These are phyloP conservation scores for Hylia prasina DNA, from an alignment of 2,113 vertebrate species.

Conservation along the genomic window DNA sequence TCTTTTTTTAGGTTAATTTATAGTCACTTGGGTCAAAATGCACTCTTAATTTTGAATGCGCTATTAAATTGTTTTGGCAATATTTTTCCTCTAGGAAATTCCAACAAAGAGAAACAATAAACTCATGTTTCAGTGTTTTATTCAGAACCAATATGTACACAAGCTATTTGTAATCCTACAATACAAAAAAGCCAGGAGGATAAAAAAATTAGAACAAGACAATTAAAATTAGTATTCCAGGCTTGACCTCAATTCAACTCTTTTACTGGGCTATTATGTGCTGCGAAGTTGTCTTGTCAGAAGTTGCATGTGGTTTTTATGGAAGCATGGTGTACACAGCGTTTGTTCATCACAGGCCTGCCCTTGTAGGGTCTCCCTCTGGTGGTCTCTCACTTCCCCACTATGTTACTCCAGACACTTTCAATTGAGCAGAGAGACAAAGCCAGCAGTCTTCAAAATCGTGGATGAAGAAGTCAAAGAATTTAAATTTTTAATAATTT, in stretches of 20 bases:
- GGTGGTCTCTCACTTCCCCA: neutral
- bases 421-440: neutral
- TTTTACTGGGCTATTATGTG: neutral
- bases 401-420: rapidly evolving
- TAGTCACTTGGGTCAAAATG: neutral
- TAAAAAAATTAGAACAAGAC: neutral
- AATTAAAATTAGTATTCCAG: neutral
- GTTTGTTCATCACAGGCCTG: neutral
- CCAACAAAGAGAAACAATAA: conserved; percentile 25
- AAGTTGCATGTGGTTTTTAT: neutral
- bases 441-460: neutral
- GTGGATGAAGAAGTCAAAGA: neutral
- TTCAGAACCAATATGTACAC: neutral
- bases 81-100: conserved; percentile 9
- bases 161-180: neutral
- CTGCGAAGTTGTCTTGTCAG: neutral
- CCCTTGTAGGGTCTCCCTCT: neutral
- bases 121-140: neutral
- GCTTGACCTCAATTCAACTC: neutral
- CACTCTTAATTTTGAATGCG: conserved; percentile 4
- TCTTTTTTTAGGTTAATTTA: neutral
- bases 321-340: neutral
- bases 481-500: neutral
- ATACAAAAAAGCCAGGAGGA: neutral
- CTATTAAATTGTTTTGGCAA: conserved; percentile 36